Evolutionary conservation across 2,113 vertebrate species (phyloP), one percentile per base, ranked within the genome.

Genomic region (Chaenogobius annularis): DNA sequence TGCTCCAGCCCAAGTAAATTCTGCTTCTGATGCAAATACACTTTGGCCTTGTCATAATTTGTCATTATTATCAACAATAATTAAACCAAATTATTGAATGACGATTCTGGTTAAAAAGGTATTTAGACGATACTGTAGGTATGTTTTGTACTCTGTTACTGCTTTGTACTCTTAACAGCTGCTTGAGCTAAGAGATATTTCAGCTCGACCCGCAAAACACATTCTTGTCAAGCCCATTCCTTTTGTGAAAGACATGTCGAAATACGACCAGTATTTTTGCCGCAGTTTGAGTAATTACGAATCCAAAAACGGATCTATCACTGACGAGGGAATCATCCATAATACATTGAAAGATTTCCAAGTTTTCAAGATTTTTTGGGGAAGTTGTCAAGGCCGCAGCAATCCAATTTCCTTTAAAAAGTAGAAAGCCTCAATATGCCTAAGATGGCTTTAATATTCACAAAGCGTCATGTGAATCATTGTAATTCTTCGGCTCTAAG

Each of bases 401-500:
- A n/a, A 58, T 26, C 55, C 20, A 58, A 58, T 14, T 58, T 58
- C 55, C 10, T 56, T 56, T 5, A 56, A 26, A 54, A n/a, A 54
- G 19, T 54, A 54, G 10, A 26, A 26, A 58, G 55, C 55, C 23
- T 58, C 50, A 26, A 26, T 40, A 37, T 62, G 59, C 17, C 19
- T 37, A 62, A 62, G 17, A 37, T 31, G 7, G 26, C 15, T 62
- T 62, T 62, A 62, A 62, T 62, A 62, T 62, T 62, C 26, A 37
- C 59, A 62, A 70, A 85, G 78, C 66, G 70, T 68, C 56, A 47
- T 40, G 52, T 65, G 23, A 43, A 72, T 81, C 70, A 84, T 84
- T 78, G 66, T 79, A 69, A 76, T 77, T 77, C 74, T 70, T 74
- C 59, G 75, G 78, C 70, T 65, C 50, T 47, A 68, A 63, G 78